Conservation (phyloP, 2,888 invertebrate species). For the Melanchra persicariae region DNA sequence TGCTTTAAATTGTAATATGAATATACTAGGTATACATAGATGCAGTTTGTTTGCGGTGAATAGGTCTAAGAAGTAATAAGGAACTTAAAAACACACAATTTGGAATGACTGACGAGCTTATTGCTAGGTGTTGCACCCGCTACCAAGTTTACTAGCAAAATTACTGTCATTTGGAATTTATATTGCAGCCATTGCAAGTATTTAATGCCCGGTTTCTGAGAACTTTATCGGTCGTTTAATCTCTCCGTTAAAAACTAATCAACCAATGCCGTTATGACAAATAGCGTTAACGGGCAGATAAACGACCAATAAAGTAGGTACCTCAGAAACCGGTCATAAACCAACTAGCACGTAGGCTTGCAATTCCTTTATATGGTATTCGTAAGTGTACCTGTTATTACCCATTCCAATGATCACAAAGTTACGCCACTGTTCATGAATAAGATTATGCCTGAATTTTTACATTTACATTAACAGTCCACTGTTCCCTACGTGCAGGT, state of each 20-base stretch:
- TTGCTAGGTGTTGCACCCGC: not conserved
- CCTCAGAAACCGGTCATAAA: too few relatives aligned
- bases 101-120: not conserved
- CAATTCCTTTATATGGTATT: too few relatives aligned
- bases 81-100: constrained; percentile 3
- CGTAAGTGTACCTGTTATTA: too few relatives aligned
- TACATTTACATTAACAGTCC: too few relatives aligned
- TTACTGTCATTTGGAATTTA: constrained; percentile 3
- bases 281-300: too few relatives aligned
- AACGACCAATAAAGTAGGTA: too few relatives aligned
- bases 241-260: too few relatives aligned
- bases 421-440: not conserved
- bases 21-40: not conserved
- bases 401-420: not conserved
- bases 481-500: too few relatives aligned
- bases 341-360: not conserved
- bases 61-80: constrained; percentile 11
- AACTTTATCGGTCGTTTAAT: too few relatives aligned
- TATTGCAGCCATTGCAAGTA: constrained; percentile 5
- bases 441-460: not conserved
- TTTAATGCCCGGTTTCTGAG: too few relatives aligned
- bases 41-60: not conserved
- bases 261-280: too few relatives aligned
- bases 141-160: not conserved
- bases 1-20: not conserved